phyloP scores from a whole-genome alignment of 2,797 vertebrate species.

The Ptychobarbus kaznakovi region DNA sequence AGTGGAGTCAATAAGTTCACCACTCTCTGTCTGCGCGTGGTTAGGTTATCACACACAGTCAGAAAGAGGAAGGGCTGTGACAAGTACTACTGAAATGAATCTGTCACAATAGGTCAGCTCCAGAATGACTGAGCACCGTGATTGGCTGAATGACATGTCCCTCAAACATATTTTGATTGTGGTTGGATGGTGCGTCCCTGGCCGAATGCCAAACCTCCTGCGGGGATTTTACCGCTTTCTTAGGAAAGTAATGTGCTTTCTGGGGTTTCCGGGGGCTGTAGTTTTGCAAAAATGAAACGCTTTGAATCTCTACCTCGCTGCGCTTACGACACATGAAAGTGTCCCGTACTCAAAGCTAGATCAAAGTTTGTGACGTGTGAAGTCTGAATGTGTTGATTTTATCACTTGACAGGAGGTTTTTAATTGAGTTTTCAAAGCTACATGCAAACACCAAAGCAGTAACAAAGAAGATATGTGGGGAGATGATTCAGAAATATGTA shows the following conservation, averaged over 20 bases:
- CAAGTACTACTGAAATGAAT: slow-evolving; percentile 53
- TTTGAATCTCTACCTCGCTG: slow-evolving; percentile 2
- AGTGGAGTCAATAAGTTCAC: slow-evolving; percentile 13
- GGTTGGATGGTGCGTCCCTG: slow-evolving; percentile 54
- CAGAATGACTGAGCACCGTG: slow-evolving; percentile 22
- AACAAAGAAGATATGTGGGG: background rate
- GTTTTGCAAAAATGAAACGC: slow-evolving; percentile 13
- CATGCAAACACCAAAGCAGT: slow-evolving; percentile 12
- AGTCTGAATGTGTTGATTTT: slow-evolving; percentile 14
- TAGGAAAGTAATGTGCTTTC: slow-evolving; percentile 45
- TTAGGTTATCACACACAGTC: slow-evolving; percentile 29
- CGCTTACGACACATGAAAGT: slow-evolving; percentile 7
- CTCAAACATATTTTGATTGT: slow-evolving; percentile 27
- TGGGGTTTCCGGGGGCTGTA: slow-evolving; percentile 52
- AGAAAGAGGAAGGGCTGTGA: slow-evolving; percentile 39
- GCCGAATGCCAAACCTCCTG: slow-evolving; percentile 47
- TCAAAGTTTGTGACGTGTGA: background rate
- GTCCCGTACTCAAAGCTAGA: background rate
- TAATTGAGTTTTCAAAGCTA: slow-evolving; percentile 30
- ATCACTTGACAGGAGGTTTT: slow-evolving; percentile 5
- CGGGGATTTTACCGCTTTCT: slow-evolving; percentile 65
- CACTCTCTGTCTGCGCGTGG: slow-evolving; percentile 5
- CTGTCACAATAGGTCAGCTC: slow-evolving; percentile 9
- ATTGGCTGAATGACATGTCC: slow-evolving; percentile 48
- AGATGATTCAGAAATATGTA: background rate